Base-by-base conservation (phyloP, 2,797 vertebrate species). In the Sebastes diaconus region DNA sequence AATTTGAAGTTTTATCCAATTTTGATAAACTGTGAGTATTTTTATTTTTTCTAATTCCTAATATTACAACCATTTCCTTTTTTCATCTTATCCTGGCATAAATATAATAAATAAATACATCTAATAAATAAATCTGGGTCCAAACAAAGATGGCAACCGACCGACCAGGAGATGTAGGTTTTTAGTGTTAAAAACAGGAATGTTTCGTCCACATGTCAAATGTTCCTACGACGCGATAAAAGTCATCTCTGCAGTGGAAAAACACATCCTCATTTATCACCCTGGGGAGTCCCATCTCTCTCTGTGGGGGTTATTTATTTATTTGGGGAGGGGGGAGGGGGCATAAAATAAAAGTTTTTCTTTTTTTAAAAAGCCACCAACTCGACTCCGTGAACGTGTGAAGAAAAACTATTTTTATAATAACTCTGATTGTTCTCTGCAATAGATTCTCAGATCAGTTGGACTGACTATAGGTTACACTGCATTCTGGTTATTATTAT, bases 401-500 rank as follows among this genome's bases (percentile, higher is more conserved):
- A 67, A 70, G 78, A 39, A 85, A 46, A 77, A 54, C 81, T 87
- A 87, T 91, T 91, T 91, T 91, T 90, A 64, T 88, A 88, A 84
- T 79, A 81, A 77, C 29, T 85, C 29, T 29, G 71, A 81, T 80
- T 81, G 79, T 88, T 85, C 83, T 89, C 86, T 78, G 88, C 81
- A 87, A 85, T 89, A 87, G 73, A 69, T 79, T 81, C 59, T 72
- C 78, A 83, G 68, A 75, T 77, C 60, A 71, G 65, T 68, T 57
- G 58, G 83, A 77, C 50, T 66, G 69, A 68, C 68, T 50, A 68
- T 68, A 66, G 63, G 66, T 79, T 34, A 58, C 69, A 72, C 66
- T 77, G 77, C 77, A 80, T 75, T 75, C 60, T 81, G 39, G 11
- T 58, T 52, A 77, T 75, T 69, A 68, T 87, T 64, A 55, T 55